Percentiles rank a stretch among this genome's conserved stretches.
Evolutionary conservation across 2,888 invertebrate genomes (phyloP).

Genomic region (Amphiduros pacificus): DNA sequence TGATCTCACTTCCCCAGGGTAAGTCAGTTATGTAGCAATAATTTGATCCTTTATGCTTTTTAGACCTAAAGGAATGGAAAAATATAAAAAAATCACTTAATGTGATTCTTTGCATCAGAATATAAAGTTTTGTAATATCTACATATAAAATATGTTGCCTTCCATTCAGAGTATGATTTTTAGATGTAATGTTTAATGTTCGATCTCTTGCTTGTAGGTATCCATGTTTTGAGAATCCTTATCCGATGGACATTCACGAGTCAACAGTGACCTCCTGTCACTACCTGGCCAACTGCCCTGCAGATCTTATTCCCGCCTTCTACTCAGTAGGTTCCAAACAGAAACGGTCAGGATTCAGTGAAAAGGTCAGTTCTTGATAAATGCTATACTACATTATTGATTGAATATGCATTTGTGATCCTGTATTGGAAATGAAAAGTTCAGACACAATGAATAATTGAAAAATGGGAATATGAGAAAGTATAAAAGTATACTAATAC

Average conservation of each 20-base stretch:
- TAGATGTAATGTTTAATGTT: neutral
- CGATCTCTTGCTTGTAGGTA: constrained; percentile 64
- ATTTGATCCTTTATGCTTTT: too few relatives aligned
- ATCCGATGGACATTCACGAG: constrained; percentile 99
- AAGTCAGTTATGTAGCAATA: too few relatives aligned
- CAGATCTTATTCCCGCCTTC: constrained; percentile 95
- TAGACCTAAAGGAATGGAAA: too few relatives aligned
- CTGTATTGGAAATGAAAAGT: too few relatives aligned
- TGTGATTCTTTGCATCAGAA: too few relatives aligned
- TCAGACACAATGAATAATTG: too few relatives aligned
- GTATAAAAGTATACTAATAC: too few relatives aligned
- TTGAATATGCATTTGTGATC: too few relatives aligned
- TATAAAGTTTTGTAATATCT: too few relatives aligned
- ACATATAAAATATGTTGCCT: neutral
- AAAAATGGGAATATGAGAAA: too few relatives aligned
- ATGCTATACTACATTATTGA: neutral
- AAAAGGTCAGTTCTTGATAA: constrained; percentile 43
- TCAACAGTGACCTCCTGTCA: constrained; percentile 96
- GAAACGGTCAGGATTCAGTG: constrained; percentile 57
- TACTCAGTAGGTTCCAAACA: constrained; percentile 80
- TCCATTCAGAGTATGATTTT: neutral
- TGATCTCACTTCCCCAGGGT: constrained; percentile 88
- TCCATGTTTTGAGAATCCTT: constrained; percentile 98
- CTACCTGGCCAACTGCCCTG: constrained; percentile 97
- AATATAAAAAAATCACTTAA: too few relatives aligned